Evolutionary conservation across 2,797 vertebrate genomes (phyloP), one percentile per base, ranked within the genome.

Genomic region (Bufotes viridis): DNA sequence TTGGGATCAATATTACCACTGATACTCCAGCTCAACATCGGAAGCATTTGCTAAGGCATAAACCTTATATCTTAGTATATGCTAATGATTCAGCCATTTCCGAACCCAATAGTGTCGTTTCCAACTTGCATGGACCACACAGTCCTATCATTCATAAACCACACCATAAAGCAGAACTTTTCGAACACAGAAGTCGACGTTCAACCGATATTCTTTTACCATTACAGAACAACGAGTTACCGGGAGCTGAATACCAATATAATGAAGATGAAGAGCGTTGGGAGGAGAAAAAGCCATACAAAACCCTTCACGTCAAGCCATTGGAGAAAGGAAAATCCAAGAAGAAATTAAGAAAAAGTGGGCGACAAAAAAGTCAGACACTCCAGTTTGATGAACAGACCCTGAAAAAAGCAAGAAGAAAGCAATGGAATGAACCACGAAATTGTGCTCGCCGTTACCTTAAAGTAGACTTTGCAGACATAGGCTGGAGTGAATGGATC

Each of bases 401-500:
- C 0, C 96, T 99, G 86, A 97, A 97, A 93, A 97, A 97, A 93
- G 98, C 97, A 0, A 94, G 98, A 6, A 97, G 96, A 93, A 98
- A 97, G 96, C 98, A 99, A 82, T 98, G 97, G 98, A 96, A 96
- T 0, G 97, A 98, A 90, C 97, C 98, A 0, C 92, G 96, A 78
- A 96, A 96, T 51, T 99, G 98, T 0, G 91, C 97, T 0, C 96
- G 98, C 12, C 94, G 98, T 2, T 98, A 98, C 85, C 97, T 99
- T 88, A 98, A 97, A 90, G 98, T 99, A 90, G 98, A 99, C 94
- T 99, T 99, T 78, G 98, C 98, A 0, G 98, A 99, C 92, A 98
- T 99, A 1, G 98, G 98, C 84, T 99, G 98, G 98, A 99, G 96
- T 0, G 98, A 99, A 88, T 99, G 98, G 98, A 99, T 99, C 95